A percentile compares a stretch with the other conserved stretches of the same genome.
phyloP scores from a whole-genome alignment of 2,113 vertebrate genomes.

The Cochlearius cochlearius region DNA sequence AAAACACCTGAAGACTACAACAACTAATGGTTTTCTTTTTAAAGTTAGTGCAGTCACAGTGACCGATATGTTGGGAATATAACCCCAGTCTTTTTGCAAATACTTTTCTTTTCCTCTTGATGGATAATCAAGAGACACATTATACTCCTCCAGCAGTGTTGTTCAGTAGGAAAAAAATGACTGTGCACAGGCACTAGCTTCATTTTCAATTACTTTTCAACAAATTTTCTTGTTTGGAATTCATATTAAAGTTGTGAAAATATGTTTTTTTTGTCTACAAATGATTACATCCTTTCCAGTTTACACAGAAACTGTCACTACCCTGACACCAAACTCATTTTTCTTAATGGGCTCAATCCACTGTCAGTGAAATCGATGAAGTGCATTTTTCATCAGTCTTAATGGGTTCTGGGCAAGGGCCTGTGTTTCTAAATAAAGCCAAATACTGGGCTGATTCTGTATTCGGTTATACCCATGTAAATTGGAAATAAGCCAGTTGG shows the following conservation, averaged over 20 bases:
- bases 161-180: not conserved
- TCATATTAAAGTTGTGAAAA: not conserved
- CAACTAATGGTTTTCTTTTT: not conserved
- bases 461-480: not conserved
- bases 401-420: constrained; percentile 14
- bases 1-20: not conserved
- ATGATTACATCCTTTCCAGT: not conserved
- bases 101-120: not conserved
- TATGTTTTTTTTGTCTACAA: not conserved
- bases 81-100: not conserved
- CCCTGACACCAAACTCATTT: not conserved
- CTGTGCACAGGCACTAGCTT: not conserved
- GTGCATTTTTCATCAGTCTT: constrained; percentile 33
- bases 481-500: constrained; percentile 25
- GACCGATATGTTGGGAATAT: not conserved
- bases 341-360: constrained; percentile 6
- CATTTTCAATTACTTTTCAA: not conserved
- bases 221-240: not conserved
- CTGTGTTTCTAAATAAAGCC: constrained; percentile 31
- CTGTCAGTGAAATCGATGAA: constrained; percentile 19
- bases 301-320: not conserved
- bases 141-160: not conserved
- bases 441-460: not conserved
- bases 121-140: not conserved
- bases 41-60: not conserved